A percentile compares a stretch with the other conserved stretches of the same genome.
Evolutionary conservation across 2,113 vertebrate species (phyloP).

Genomic region (Aix galericulata): DNA sequence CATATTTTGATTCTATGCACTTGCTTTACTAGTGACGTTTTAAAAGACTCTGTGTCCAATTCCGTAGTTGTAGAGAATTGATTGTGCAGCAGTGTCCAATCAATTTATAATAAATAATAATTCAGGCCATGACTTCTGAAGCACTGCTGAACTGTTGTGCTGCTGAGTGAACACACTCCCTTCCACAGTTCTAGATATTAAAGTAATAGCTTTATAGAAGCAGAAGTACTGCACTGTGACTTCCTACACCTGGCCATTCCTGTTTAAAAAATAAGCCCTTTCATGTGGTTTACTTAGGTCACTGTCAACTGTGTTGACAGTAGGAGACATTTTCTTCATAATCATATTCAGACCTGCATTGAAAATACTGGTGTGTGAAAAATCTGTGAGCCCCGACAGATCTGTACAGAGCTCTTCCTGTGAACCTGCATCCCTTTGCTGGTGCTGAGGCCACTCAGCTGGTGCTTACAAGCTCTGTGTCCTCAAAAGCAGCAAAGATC

Average conservation of each 20-base stretch:
- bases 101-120: neutral
- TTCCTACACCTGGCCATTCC: neutral
- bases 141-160: neutral
- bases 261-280: neutral
- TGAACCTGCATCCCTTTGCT: neutral
- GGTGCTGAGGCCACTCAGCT: neutral
- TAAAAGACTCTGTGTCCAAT: neutral
- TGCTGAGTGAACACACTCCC: neutral
- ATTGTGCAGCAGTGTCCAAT: neutral
- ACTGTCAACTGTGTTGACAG: neutral
- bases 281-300: neutral
- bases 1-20: neutral
- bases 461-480: fast-evolving
- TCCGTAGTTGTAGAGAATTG: neutral
- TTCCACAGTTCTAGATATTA: neutral
- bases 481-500: neutral
- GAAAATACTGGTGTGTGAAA: too few species aligned
- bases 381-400: neutral
- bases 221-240: neutral
- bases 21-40: neutral
- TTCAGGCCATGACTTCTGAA: neutral
- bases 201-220: neutral
- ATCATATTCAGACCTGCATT: neutral
- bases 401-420: neutral
- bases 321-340: neutral